Evolutionary conservation across 1,140 invertebrate genomes (phyloP), one percentile per base, ranked within the genome.

Genomic region (Sycobia sp.): DNA sequence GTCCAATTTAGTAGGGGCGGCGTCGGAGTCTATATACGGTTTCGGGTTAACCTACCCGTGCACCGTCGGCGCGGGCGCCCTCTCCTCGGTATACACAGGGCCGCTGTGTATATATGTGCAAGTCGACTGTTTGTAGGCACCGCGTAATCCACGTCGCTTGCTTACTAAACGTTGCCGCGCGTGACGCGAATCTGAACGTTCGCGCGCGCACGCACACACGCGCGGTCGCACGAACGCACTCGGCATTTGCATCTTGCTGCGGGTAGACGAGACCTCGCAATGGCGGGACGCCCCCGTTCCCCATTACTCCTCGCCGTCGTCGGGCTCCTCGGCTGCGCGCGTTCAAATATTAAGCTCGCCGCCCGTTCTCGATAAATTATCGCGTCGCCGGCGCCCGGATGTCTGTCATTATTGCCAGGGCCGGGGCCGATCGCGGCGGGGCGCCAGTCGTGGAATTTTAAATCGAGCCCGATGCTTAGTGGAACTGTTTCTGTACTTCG

Each of bases 121-220:
- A 51, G 36, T 51, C 47, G 25, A 51, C 18, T 54, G 59, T 61
- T 61, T 54, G 59, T 61, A 54, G 49, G 49, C 59, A 20, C 32
- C 20, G n/a, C 29, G 59, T 61, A 61, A 61, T 61, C 59, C 54
- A 61, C 59, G 59, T 61, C 49, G 39, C 49, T 54, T 61, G 59
- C 39, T 61, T 61, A 61, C 59, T 61, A 61, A 61, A 61, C 50
- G 60, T 18, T 50, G 60, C 16, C 23, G 36, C 60, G 25, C 60
- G 60, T 62, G 60, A 62, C 23, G 34, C n/a, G 60, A 55, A 62
- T 62, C 32, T 55, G 22, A 54, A 47, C 29, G 44, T n/a, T 9
- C 32, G 9, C n/a, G 22, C 22, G 20, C 18, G 10, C 20, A 29
- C 23, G 7, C 25, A 51, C 16, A 20, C 2, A 46, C 25, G 16